Percentiles rank a stretch among this genome's conserved stretches.
Evolutionary conservation across 2,888 invertebrate genomes (phyloP).

Genomic region (Crematogaster levior): DNA sequence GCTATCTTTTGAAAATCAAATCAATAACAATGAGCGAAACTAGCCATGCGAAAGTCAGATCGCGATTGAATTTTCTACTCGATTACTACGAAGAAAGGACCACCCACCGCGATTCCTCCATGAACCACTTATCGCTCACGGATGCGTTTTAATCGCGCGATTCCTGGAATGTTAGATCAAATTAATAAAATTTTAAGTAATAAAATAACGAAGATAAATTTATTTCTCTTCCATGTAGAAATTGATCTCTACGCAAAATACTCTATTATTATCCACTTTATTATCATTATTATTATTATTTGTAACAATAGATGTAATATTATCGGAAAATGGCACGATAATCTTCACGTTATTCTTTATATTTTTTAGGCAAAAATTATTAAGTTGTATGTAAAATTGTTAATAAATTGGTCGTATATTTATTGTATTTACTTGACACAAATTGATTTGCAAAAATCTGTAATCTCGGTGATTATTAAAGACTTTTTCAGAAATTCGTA

Average conservation of each 20-base stretch:
- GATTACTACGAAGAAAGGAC: conserved; percentile 74
- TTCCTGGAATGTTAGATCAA: conserved; percentile 10
- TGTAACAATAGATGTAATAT: neutral
- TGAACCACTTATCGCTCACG: conserved; percentile 70
- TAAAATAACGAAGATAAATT: neutral
- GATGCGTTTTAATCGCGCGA: conserved; percentile 55
- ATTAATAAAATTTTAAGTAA: conserved; percentile 6
- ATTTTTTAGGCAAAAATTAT: neutral
- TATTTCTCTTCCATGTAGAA: neutral
- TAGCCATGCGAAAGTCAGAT: conserved; percentile 75
- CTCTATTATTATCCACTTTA: neutral
- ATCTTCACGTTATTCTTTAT: neutral
- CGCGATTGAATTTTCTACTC: conserved; percentile 77
- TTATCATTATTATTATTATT: neutral
- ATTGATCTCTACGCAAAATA: neutral
- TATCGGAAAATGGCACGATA: neutral
- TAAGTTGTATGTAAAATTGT: neutral
- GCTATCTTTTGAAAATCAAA: conserved; percentile 69
- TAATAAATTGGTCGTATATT: neutral
- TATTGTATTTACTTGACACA: neutral
- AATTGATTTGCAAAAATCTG: neutral
- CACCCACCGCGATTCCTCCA: conserved; percentile 75
- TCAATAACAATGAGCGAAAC: conserved; percentile 75
- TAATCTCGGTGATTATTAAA: neutral
- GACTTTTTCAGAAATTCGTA: neutral